Conservation (phyloP, 2,113 vertebrate genomes). For the Thunnus thynnus region DNA sequence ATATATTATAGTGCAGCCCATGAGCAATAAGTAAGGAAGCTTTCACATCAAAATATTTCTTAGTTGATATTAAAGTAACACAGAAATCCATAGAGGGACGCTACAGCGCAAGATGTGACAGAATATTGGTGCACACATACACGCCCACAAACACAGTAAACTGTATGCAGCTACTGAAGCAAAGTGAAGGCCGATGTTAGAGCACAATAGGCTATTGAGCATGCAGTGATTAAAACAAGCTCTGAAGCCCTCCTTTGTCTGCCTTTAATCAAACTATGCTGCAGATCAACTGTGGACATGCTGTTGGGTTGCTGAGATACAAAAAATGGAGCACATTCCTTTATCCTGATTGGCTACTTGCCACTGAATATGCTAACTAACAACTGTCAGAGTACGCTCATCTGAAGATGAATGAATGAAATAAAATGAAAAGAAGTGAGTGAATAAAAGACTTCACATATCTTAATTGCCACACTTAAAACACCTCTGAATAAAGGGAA, state of each 20-base stretch:
- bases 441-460: slow-evolving; percentile 63
- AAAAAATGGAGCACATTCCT: slow-evolving; percentile 26
- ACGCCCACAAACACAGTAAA: slow-evolving; percentile 34
- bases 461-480: slow-evolving; percentile 72
- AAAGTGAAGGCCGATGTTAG: slow-evolving; percentile 45
- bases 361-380: slow-evolving; percentile 51
- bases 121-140: slow-evolving; percentile 27
- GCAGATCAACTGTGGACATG: slow-evolving; percentile 55
- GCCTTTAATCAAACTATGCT: slow-evolving; percentile 64
- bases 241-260: slow-evolving; percentile 59
- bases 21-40: slow-evolving; percentile 7
- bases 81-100: slow-evolving; percentile 30
- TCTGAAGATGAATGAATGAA: slow-evolving; percentile 48
- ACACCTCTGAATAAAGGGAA: slow-evolving; percentile 52
- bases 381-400: slow-evolving; percentile 35
- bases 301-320: slow-evolving; percentile 57
- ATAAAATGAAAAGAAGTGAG: slow-evolving; percentile 51
- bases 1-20: slow-evolving; percentile 12
- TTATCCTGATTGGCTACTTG: slow-evolving; percentile 61
- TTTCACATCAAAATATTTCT: slow-evolving; percentile 31
- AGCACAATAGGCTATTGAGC: slow-evolving; percentile 65
- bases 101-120: slow-evolving; percentile 37
- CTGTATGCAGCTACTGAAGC: slow-evolving; percentile 60
- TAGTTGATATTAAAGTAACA: slow-evolving; percentile 38
- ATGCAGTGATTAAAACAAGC: slow-evolving; percentile 66